These are phyloP conservation scores for Pipa parva DNA, from an alignment of 2,113 vertebrate genomes.

Conservation along the genomic window DNA sequence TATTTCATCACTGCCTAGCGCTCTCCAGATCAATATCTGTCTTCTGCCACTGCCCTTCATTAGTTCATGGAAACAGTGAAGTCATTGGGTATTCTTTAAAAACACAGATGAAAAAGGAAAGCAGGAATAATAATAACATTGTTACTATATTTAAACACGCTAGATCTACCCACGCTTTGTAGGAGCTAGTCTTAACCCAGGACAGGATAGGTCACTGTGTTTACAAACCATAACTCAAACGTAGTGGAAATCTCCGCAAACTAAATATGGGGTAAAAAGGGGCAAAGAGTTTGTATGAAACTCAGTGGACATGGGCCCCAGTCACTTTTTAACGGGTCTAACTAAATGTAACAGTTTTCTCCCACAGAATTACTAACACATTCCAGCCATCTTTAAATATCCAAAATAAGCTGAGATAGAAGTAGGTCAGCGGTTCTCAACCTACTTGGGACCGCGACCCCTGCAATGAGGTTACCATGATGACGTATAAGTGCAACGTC, in stretches of 20 bases:
- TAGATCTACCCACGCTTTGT: not conserved
- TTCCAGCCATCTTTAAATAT: too few species aligned
- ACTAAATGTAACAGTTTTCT: too few species aligned
- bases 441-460: too few species aligned
- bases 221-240: not conserved
- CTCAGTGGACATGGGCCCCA: too few species aligned
- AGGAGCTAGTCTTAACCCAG: not conserved
- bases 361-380: too few species aligned
- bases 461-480: too few species aligned
- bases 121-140: not conserved
- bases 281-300: not conserved
- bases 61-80: not conserved
- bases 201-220: slow-evolving; percentile 13
- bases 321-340: too few species aligned
- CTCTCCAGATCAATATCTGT: not conserved
- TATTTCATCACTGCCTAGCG: not conserved
- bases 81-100: slow-evolving; percentile 6
- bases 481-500: too few species aligned
- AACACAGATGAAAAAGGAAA: slow-evolving; percentile 2
- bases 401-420: too few species aligned
- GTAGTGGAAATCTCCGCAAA: not conserved
- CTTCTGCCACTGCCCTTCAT: not conserved
- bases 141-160: slow-evolving; percentile 22
- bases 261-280: not conserved
- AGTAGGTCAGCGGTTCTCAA: too few species aligned